Evolutionary conservation across 2,888 invertebrate species (phyloP).

Genomic region (Drosophila austrosaltans): DNA sequence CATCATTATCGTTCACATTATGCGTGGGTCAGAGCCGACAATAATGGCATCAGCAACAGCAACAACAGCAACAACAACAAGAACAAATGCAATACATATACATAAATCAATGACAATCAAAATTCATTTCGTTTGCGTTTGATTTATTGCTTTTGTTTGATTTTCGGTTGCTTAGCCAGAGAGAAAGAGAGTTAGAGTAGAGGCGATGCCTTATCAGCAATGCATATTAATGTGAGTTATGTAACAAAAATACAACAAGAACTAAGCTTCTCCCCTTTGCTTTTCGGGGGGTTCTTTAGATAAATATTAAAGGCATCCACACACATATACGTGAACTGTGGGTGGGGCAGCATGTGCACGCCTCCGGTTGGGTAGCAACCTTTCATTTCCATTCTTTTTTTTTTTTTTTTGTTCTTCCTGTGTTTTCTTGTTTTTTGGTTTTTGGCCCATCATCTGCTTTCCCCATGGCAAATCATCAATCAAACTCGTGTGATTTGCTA

Average conservation of each 20-base stretch:
- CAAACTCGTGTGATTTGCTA: conserved; percentile 75
- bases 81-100: conserved; percentile 66
- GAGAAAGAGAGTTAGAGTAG: neutral
- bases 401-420: conserved; percentile 16
- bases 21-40: conserved; percentile 50
- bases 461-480: conserved; percentile 73
- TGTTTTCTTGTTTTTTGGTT: conserved; percentile 14
- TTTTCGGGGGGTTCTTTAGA: conserved; percentile 32
- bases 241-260: conserved; percentile 39
- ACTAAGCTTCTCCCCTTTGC: conserved; percentile 35
- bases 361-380: conserved; percentile 40
- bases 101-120: conserved; percentile 79
- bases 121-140: conserved; percentile 72
- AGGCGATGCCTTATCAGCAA: conserved; percentile 58
- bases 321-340: neutral
- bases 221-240: conserved; percentile 72
- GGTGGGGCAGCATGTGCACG: conserved; percentile 36
- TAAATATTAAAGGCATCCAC: conserved; percentile 60
- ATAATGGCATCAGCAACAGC: conserved; percentile 2
- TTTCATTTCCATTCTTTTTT: conserved; percentile 32
- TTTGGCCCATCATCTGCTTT: conserved; percentile 32
- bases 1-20: conserved; percentile 66
- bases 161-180: conserved; percentile 40
- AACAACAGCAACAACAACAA: conserved; percentile 3
- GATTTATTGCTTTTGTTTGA: conserved; percentile 77